Evolutionary conservation across 2,888 invertebrate genomes (phyloP), one percentile per base, ranked within the genome.

Genomic region (Spialia ferax): DNA sequence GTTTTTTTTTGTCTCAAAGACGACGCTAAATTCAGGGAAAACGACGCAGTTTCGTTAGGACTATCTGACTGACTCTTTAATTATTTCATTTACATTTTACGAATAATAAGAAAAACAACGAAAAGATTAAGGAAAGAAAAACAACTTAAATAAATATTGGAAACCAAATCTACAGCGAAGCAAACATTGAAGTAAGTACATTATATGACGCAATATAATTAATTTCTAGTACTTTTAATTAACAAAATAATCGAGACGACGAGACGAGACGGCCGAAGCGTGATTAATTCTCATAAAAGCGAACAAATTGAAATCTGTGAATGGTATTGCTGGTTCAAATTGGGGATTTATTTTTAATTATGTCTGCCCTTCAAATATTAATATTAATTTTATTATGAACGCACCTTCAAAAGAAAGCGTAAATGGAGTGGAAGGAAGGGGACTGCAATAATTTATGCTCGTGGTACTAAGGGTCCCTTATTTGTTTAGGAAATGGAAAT

Each of bases 301-400:
- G 26, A 59, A 59, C 50, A 65, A 65, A 65, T 65, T 65, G 65
- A 65, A 57, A 59, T 59, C 52, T 50, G 59, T 59, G 59, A 65
- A 35, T 65, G 50, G 52, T 65, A 35, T 52, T 35, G 52, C 50
- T 65, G 38, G 59, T 38, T 38, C 26, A 59, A 65, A 50, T 56
- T 52, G n/a, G 50, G 20, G 26, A 59, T 59, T 65, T 65, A 65
- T 32, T 57, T 50, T 62, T 52, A 62, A 61, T 48, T 50, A 50
- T 61, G 61, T 61, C 29, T 7, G 18, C 48, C 29, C 48, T 20
- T 48, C n/a, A 26, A 13, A 48, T 29, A 48, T 60, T 45, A 59
- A 45, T 45, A 60, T 48, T 29, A 60, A 60, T 54, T 54, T 48
- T 60, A 48, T 29, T 60, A 48, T 18, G 29, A 26, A 48, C 26